These are phyloP conservation scores for Pseudoatta argentina DNA, from an alignment of 1,140 invertebrate species.

Conservation along the genomic window DNA sequence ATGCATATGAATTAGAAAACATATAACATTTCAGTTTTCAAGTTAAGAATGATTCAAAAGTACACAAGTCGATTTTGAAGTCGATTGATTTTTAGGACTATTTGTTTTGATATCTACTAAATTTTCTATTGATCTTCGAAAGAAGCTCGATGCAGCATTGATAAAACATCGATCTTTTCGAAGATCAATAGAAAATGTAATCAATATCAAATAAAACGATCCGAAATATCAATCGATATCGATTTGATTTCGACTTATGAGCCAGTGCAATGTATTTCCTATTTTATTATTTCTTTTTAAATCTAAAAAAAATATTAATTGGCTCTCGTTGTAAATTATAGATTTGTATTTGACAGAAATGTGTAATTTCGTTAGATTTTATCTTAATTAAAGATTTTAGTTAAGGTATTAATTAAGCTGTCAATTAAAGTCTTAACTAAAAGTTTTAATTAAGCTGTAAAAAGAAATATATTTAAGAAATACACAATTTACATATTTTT, in stretches of 20 bases:
- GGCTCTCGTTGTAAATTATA: background rate
- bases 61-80: background rate
- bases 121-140: too few species aligned
- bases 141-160: too few species aligned
- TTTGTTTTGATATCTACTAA: too few species aligned
- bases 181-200: too few species aligned
- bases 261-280: background rate
- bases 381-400: background rate
- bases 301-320: background rate
- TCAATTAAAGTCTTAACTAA: background rate
- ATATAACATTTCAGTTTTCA: background rate
- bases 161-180: too few species aligned
- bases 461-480: background rate
- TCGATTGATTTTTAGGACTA: too few species aligned
- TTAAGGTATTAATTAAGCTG: too few species aligned
- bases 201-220: too few species aligned
- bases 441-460: background rate
- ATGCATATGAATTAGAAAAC: background rate
- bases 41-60: slow-evolving; percentile 5
- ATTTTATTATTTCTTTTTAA: background rate
- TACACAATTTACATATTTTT: background rate
- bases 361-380: background rate
- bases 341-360: background rate
- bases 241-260: too few species aligned
- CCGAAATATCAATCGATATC: too few species aligned